Evolutionary conservation across 2,113 vertebrate species (phyloP).

Genomic region (Eidolon helvum): DNA sequence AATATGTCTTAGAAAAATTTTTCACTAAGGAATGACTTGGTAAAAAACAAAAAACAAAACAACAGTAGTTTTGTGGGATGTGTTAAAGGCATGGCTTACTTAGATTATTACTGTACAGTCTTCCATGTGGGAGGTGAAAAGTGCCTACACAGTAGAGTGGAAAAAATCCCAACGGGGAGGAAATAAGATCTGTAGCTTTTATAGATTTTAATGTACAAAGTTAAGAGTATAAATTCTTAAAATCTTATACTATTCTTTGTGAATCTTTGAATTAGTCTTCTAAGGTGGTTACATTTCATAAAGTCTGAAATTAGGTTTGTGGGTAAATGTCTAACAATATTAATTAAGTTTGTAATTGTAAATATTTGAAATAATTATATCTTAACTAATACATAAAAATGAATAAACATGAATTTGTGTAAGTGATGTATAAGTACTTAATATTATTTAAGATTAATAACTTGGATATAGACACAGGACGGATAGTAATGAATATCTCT

Average conservation of each 20-base stretch:
- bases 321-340: constrained; percentile 10
- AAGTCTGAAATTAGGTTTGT: constrained; percentile 26
- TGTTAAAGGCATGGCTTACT: background rate
- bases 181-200: background rate
- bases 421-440: background rate
- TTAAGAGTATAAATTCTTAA: background rate
- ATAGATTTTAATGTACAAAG: background rate
- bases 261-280: constrained; percentile 20
- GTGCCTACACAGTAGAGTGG: background rate
- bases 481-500: background rate
- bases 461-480: background rate
- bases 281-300: background rate
- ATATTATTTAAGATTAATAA: background rate
- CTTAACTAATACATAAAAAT: background rate
- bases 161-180: background rate
- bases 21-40: background rate
- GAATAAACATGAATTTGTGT: background rate
- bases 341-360: background rate
- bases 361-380: constrained; percentile 26
- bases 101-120: background rate
- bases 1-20: background rate
- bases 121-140: background rate
- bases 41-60: background rate
- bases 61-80: background rate
- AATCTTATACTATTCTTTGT: background rate